Evolutionary conservation across 2,888 invertebrate genomes (phyloP), one percentile per base, ranked within the genome.

Genomic region (Hyposoter dolosus): DNA sequence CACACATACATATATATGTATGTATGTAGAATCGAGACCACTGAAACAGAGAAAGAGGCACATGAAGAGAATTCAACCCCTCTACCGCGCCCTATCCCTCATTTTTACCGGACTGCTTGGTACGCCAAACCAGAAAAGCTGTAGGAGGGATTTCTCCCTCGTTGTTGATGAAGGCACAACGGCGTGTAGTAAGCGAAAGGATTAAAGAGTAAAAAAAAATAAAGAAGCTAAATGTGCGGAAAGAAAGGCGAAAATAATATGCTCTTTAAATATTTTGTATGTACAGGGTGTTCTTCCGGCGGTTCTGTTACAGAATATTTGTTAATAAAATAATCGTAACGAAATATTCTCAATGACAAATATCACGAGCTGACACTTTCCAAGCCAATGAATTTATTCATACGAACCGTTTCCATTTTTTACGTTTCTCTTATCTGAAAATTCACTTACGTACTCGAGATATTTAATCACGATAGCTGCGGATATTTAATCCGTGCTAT

Each of bases 61-160:
- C 40, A 60, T 74, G 69, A 47, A 78, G 71, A 32, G 68, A 69
- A 66, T 80, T 69, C 66, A 69, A 74, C 78, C 78, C 77, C 76
- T 71, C 74, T 43, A 19, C 63, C 71, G 47, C 84, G 6, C 35
- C 63, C 56, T 74, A 69, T 81, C 80, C 72, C 71, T 66, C 71
- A 74, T 81, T 77, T 83, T 80, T 56, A 69, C 56, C 82, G 60
- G 53, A 47, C 45, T 32, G 78, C 63, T 82, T 76, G 53, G 69
- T 75, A 76, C 53, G 68, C 50, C 53, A 32, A 72, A 68, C 47
- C 53, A 23, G 82, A 28, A 63, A 47, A 82, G 35, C 68, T 10
- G 60, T 32, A 79, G 28, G 63, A 56, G 66, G 77, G 71, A 65
- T 71, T 56, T 56, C 53, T 53, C 53, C 50, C 28, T 47, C 47